Percentiles rank a stretch among this genome's conserved stretches.
Conservation (phyloP, 2,113 vertebrate genomes). For the Platycercus adscitus region DNA sequence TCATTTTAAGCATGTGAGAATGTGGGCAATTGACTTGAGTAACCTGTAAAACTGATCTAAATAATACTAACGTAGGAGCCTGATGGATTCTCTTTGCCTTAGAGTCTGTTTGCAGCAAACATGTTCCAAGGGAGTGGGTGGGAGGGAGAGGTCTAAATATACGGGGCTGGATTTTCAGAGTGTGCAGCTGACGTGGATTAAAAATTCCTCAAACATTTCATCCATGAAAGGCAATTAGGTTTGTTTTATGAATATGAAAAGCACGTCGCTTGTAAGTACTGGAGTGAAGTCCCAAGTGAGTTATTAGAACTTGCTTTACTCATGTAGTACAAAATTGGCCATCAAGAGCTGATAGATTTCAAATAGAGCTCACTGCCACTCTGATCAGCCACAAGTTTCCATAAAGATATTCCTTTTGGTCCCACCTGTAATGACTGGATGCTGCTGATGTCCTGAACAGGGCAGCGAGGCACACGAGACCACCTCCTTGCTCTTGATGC, state of each 20-base stretch:
- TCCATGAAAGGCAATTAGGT: conserved; percentile 75
- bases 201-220: conserved; percentile 70
- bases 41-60: neutral
- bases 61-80: neutral
- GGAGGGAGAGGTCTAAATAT: conserved; percentile 30
- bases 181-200: conserved; percentile 68
- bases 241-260: conserved; percentile 76
- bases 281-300: conserved; percentile 70
- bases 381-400: conserved; percentile 55
- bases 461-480: neutral
- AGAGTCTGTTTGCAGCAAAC: conserved; percentile 47
- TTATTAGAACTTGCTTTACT: conserved; percentile 72
- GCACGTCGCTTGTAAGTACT: conserved; percentile 70
- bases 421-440: conserved; percentile 24
- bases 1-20: conserved; percentile 1
- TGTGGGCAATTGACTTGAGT: neutral
- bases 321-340: conserved; percentile 73
- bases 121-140: conserved; percentile 24
- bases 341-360: conserved; percentile 69
- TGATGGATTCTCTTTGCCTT: neutral
- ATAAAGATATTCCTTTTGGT: neutral
- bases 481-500: neutral
- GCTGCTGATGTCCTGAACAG: neutral
- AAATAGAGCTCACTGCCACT: conserved; percentile 56
- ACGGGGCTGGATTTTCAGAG: conserved; percentile 35